These are phyloP conservation scores for Pycnomerus fuliginosus DNA, from an alignment of 2,888 invertebrate genomes.

Conservation along the genomic window DNA sequence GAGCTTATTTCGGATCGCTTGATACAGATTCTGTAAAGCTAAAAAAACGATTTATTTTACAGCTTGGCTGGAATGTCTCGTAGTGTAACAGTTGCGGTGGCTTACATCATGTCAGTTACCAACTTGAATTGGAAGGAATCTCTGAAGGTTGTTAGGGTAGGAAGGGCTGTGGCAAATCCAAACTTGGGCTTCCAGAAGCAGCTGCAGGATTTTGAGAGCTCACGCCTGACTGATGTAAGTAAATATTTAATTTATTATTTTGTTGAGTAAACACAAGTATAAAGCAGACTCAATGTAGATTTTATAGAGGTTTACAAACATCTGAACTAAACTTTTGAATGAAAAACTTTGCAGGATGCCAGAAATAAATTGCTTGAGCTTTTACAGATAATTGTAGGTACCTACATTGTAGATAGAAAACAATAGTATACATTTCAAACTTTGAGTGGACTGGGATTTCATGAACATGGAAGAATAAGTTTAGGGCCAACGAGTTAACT, in stretches of 20 bases:
- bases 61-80: constrained; percentile 96
- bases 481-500: too few relatives aligned
- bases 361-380: too few relatives aligned
- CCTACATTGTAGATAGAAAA: too few relatives aligned
- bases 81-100: constrained; percentile 93
- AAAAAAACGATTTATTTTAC: constrained; percentile 39
- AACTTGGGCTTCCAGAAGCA: constrained; percentile 95
- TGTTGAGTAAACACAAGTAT: background rate
- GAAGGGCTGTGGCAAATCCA: constrained; percentile 91
- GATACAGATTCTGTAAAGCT: too few relatives aligned
- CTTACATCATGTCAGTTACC: constrained; percentile 95
- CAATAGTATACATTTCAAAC: too few relatives aligned
- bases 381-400: too few relatives aligned
- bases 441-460: too few relatives aligned
- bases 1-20: too few relatives aligned
- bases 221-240: constrained; percentile 72
- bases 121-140: constrained; percentile 89
- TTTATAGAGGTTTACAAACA: background rate
- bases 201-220: constrained; percentile 85
- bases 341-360: too few relatives aligned
- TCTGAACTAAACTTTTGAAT: too few relatives aligned
- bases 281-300: background rate
- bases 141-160: constrained; percentile 88
- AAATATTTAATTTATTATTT: background rate
- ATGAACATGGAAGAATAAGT: too few relatives aligned